Percentiles rank a stretch among this genome's conserved stretches.
Conservation (phyloP, 2,888 invertebrate genomes). For the Leucophora obtusa region DNA sequence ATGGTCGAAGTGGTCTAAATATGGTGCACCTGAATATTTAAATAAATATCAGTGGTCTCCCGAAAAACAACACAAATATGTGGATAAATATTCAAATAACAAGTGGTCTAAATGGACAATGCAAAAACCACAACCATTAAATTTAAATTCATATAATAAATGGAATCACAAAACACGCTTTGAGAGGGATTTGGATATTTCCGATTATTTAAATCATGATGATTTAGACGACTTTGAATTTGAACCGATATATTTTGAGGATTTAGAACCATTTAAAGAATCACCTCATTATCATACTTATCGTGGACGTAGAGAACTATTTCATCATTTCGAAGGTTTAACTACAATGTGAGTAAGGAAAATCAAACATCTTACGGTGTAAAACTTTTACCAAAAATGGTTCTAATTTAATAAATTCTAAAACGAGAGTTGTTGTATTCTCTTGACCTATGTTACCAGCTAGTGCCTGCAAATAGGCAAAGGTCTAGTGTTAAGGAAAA, state of each 20-base stretch:
- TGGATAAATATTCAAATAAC: conserved; percentile 48
- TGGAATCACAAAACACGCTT: conserved; percentile 42
- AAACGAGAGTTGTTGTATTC: too few relatives aligned
- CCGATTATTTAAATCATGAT: not conserved
- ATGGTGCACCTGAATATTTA: conserved; percentile 63
- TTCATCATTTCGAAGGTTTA: conserved; percentile 71
- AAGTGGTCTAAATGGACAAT: conserved; percentile 39
- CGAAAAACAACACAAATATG: conserved; percentile 52
- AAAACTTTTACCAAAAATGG: too few relatives aligned
- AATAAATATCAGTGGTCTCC: conserved; percentile 69
- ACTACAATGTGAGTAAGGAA: conserved; percentile 69
- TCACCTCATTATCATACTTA: conserved; percentile 72
- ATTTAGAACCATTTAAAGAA: conserved; percentile 68
- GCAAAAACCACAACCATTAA: not conserved
- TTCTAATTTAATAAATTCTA: too few relatives aligned
- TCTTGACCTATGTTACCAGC: too few relatives aligned
- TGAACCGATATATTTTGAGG: conserved; percentile 66
- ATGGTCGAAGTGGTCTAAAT: conserved; percentile 69
- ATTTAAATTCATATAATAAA: not conserved
- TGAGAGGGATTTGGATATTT: conserved; percentile 20
- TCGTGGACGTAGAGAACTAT: conserved; percentile 75
- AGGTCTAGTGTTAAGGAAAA: too few relatives aligned
- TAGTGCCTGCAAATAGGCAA: too few relatives aligned
- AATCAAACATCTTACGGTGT: too few relatives aligned
- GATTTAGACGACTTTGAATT: conserved; percentile 20